phyloP scores from a whole-genome alignment of 2,113 vertebrate species.

The Chunga burmeisteri region DNA sequence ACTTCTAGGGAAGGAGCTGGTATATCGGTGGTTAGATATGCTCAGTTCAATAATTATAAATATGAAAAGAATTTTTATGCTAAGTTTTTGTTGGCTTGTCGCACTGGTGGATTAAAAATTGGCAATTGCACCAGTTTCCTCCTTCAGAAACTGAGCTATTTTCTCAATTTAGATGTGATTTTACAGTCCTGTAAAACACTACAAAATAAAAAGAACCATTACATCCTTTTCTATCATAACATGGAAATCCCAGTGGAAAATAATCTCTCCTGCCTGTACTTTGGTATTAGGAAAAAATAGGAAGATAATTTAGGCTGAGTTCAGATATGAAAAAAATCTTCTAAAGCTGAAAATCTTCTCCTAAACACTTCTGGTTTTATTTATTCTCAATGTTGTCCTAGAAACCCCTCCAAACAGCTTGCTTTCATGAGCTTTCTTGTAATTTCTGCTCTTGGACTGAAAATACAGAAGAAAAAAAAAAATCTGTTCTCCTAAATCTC shows the following conservation, averaged over 20 bases:
- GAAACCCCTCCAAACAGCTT: background rate
- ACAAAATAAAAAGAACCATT: constrained; percentile 16
- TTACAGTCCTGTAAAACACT: background rate
- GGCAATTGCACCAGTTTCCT: constrained; percentile 15
- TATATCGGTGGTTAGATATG: background rate
- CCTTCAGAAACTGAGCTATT: constrained; percentile 28
- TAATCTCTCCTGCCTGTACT: background rate
- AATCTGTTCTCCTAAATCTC: background rate
- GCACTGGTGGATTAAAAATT: constrained; percentile 8
- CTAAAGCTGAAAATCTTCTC: background rate
- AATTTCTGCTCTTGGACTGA: background rate
- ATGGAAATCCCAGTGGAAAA: background rate
- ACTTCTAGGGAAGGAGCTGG: background rate
- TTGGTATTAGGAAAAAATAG: background rate
- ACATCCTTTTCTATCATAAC: background rate
- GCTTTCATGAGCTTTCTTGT: background rate
- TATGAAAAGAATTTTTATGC: constrained; percentile 50
- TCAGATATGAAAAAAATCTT: background rate
- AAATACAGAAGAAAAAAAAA: background rate
- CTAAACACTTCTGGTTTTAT: background rate
- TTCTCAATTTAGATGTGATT: constrained; percentile 19
- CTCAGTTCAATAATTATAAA: constrained; percentile 26
- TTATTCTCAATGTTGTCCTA: background rate
- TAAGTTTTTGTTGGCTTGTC: constrained; percentile 44
- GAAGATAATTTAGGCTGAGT: background rate